These are phyloP conservation scores for Chironomus tentans DNA, from an alignment of 2,888 invertebrate species.

Conservation along the genomic window DNA sequence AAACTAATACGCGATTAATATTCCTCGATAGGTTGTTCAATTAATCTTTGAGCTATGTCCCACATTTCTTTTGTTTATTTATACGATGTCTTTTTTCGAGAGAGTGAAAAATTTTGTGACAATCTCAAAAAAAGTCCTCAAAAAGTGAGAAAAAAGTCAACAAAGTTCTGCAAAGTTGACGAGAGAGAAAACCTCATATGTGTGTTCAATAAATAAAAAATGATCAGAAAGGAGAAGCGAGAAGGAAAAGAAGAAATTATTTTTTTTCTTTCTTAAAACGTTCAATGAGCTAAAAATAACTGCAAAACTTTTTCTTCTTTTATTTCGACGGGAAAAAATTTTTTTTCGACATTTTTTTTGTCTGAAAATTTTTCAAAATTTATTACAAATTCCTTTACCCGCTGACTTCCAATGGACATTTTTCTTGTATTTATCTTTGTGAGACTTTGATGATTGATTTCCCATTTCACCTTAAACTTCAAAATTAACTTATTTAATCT, in stretches of 20 bases:
- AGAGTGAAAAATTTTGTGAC: not conserved
- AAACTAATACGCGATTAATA: not conserved
- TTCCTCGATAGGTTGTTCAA: not conserved
- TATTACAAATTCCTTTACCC: conserved; percentile 50
- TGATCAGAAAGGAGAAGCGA: not conserved
- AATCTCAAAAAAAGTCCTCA: not conserved
- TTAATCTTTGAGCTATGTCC: not conserved
- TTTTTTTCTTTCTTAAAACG: not conserved
- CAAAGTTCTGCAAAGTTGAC: too few relatives aligned
- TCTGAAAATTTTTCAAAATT: conserved; percentile 17
- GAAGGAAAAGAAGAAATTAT: not conserved
- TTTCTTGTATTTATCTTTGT: conserved; percentile 54
- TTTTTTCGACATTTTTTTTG: conserved; percentile 4
- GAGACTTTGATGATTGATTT: conserved; percentile 53
- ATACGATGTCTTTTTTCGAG: not conserved
- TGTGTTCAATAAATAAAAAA: not conserved
- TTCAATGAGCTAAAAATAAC: conserved; percentile 25
- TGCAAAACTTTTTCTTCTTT: conserved; percentile 8
- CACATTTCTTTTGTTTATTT: not conserved
- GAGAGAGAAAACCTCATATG: conserved; percentile 9
- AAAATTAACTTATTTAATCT: not conserved
- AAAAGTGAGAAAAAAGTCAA: not conserved
- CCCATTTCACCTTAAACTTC: conserved; percentile 45
- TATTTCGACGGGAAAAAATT: conserved; percentile 11
- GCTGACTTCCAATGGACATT: conserved; percentile 78